Evolutionary conservation across 2,797 vertebrate species (phyloP), one percentile per base, ranked within the genome.

Genomic region (Manis crassicaudata): DNA sequence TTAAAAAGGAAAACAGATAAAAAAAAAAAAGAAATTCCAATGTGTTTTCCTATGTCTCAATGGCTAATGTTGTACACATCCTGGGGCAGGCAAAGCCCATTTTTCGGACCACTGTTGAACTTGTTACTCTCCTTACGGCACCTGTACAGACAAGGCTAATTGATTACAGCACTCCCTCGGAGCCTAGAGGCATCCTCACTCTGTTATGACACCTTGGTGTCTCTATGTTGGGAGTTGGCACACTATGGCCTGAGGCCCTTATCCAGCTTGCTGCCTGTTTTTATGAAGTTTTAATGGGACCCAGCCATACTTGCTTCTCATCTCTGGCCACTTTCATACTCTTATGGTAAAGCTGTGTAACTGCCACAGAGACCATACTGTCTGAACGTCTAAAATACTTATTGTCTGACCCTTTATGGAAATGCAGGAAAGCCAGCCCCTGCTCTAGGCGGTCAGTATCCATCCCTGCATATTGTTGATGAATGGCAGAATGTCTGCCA

Each of bases 1-100:
- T 68, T 35, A 62, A 56, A 65, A 76, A 93, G 65, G 70, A 92
- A 96, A 86, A 89, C 54, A 91, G 40, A 5, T 25, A 46, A 80
- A 50, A 92, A 21, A 70, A 81, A 89, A 67, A 87, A 52, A 37
- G 18, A 65, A 82, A 84, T 29, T 56, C 46, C 70, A 27, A 40
- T 32, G 12, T 23, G 11, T 29, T 83, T 88, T 76, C 20, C 60
- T 10, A 3, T 35, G 40, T 70, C 72, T 72, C 23, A 81, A 6
- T 65, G 65, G 63, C 58, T 80, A 56, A 65, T 56, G 27, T 14
- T 43, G 46, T 32, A 46, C 20, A 80, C 5, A 21, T 37, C 35
- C 62, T 35, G 29, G 27, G 35, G 32, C 20, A 63, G 56, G 58
- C 43, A 54, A 2, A 86, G 46, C 40, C 60, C 43, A 56, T 50